A percentile compares a stretch with the other conserved stretches of the same genome.
These are phyloP conservation scores for Parapsyche elsis DNA, from an alignment of 1,140 invertebrate genomes.

Conservation along the genomic window DNA sequence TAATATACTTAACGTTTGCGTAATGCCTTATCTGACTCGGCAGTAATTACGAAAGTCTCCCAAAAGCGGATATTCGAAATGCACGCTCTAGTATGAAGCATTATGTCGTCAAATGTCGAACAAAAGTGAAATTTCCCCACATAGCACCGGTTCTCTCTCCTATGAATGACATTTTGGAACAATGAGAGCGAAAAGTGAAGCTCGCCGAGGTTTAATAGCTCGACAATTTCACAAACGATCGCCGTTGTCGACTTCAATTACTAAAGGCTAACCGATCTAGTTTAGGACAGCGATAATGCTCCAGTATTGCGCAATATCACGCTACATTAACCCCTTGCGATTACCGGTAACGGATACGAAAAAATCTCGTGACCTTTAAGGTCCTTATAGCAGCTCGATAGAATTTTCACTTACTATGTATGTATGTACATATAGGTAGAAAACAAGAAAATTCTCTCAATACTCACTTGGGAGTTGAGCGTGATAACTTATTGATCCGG, in stretches of 20 bases:
- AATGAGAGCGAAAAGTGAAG: constrained; percentile 21
- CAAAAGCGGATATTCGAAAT: too few relatives aligned
- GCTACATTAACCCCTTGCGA: not conserved
- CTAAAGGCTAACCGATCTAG: not conserved
- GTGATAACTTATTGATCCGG: too few relatives aligned
- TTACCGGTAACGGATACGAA: not conserved
- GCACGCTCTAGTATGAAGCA: too few relatives aligned
- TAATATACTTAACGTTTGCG: too few relatives aligned
- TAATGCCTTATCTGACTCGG: too few relatives aligned
- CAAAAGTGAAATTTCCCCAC: constrained; percentile 35
- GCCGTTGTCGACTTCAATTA: not conserved
- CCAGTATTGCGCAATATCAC: constrained; percentile 1
- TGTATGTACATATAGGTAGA: too few relatives aligned
- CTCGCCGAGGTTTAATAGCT: not conserved
- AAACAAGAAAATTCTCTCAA: too few relatives aligned
- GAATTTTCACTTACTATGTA: too few relatives aligned
- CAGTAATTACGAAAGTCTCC: not conserved
- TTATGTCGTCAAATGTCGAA: constrained; percentile 12
- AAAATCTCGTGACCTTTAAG: not conserved
- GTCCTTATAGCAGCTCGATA: too few relatives aligned
- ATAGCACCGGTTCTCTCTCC: not conserved
- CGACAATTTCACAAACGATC: constrained; percentile 23
- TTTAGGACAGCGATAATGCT: not conserved
- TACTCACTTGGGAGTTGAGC: too few relatives aligned
- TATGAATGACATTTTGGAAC: constrained; percentile 12